These are phyloP conservation scores for Indri indri DNA, from an alignment of 2,113 vertebrate genomes.

Conservation along the genomic window DNA sequence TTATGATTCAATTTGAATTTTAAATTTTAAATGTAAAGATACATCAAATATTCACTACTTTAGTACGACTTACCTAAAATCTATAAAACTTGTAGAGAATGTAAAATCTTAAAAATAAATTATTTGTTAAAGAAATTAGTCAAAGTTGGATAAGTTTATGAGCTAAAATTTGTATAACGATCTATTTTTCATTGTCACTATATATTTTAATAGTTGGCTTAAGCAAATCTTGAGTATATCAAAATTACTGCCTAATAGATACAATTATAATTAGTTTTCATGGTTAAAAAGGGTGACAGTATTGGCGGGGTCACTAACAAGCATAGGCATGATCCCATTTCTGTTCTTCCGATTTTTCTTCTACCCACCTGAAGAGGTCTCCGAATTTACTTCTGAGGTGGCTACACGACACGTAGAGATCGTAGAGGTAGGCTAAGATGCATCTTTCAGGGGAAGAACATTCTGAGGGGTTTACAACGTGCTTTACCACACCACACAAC, in stretches of 20 bases:
- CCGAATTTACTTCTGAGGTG: slow-evolving; percentile 85
- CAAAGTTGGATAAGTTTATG: background rate
- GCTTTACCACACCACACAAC: slow-evolving; percentile 85
- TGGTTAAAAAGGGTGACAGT: background rate
- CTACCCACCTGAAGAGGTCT: slow-evolving; percentile 85
- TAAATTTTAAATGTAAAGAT: background rate
- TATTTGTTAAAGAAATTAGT: background rate
- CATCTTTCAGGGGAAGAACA: slow-evolving; percentile 85
- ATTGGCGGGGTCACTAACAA: background rate
- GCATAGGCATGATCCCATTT: background rate
- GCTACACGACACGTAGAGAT: slow-evolving; percentile 85
- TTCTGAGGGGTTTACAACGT: slow-evolving; percentile 81
- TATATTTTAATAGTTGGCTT: background rate
- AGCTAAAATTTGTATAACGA: background rate
- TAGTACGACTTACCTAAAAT: background rate
- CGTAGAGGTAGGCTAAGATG: slow-evolving; percentile 83
- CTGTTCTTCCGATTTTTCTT: background rate
- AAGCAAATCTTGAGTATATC: background rate
- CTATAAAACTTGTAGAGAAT: background rate
- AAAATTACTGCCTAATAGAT: background rate
- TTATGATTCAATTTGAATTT: background rate
- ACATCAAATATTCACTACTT: background rate
- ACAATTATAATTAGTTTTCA: background rate
- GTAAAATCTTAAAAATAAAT: background rate
- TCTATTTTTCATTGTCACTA: background rate